Conservation (phyloP, 2,797 vertebrate genomes). For the Manis crassicaudata region DNA sequence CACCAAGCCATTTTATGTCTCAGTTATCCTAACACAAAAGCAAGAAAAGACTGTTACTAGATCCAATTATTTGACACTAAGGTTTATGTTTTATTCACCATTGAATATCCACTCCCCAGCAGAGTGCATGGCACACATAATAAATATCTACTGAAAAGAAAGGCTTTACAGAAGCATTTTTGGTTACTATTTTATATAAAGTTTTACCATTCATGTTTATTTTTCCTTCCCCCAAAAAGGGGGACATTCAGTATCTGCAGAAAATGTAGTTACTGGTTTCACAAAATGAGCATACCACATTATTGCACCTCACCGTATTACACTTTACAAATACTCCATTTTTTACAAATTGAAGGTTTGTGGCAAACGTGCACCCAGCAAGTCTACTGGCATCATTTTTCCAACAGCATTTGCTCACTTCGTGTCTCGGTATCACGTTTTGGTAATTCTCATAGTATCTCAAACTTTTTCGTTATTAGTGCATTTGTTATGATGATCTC, state of each 20-base stretch:
- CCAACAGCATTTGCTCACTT: too few species aligned
- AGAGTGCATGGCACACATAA: not conserved
- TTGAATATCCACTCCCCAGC: not conserved
- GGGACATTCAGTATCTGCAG: not conserved
- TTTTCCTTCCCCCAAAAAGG: not conserved
- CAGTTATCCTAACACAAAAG: slow-evolving; percentile 37
- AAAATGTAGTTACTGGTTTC: not conserved
- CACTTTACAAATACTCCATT: too few species aligned
- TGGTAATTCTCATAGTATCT: too few species aligned
- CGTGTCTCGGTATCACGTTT: too few species aligned
- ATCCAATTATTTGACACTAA: slow-evolving; percentile 3
- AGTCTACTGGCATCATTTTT: too few species aligned
- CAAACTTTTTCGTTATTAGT: too few species aligned
- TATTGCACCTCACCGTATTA: too few species aligned
- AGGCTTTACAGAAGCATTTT: slow-evolving; percentile 3
- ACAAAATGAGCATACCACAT: not conserved
- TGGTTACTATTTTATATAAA: not conserved
- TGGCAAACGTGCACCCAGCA: too few species aligned
- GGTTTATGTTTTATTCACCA: not conserved
- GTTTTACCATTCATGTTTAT: slow-evolving; percentile 10
- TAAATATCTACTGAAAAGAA: slow-evolving; percentile 20
- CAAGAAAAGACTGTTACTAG: slow-evolving; percentile 7
- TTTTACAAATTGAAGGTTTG: too few species aligned
- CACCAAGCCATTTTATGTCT: slow-evolving; percentile 14
- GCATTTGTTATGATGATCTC: too few species aligned